Evolutionary conservation across 2,113 vertebrate species (phyloP).

Genomic region (Nanorana parkeri): DNA sequence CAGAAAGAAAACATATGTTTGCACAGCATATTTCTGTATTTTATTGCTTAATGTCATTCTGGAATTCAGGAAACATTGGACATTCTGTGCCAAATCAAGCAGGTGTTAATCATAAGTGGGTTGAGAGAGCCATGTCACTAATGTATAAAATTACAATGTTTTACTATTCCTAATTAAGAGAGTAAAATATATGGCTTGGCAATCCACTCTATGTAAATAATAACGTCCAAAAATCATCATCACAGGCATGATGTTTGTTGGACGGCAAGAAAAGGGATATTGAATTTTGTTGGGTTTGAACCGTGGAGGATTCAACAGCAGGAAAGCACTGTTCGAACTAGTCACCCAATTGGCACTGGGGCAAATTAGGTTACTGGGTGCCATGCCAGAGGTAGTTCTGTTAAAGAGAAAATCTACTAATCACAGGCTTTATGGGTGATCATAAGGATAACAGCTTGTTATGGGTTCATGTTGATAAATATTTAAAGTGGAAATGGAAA

Average conservation of each 20-base stretch:
- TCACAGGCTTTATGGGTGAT: slow-evolving; percentile 28
- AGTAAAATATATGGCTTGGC: slow-evolving; percentile 54
- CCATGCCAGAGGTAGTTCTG: slow-evolving; percentile 37
- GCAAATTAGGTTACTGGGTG: slow-evolving; percentile 52
- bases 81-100: slow-evolving; percentile 58
- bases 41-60: slow-evolving; percentile 59
- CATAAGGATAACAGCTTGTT: slow-evolving; percentile 38
- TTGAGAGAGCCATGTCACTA: slow-evolving; percentile 57
- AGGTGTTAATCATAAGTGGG: slow-evolving; percentile 59
- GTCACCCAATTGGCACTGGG: slow-evolving; percentile 41
- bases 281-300: slow-evolving; percentile 28
- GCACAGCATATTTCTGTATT: slow-evolving; percentile 59
- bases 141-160: slow-evolving; percentile 58
- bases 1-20: slow-evolving; percentile 57
- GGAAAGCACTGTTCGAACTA: slow-evolving; percentile 24
- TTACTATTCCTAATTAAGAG: slow-evolving; percentile 58
- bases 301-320: slow-evolving; percentile 37
- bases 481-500: slow-evolving; percentile 31
- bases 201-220: slow-evolving; percentile 41
- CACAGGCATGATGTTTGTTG: slow-evolving; percentile 46
- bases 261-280: slow-evolving; percentile 12
- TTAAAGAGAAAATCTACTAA: slow-evolving; percentile 33
- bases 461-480: slow-evolving; percentile 28
- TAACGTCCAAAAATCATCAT: slow-evolving; percentile 54
- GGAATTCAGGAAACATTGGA: slow-evolving; percentile 57